phyloP scores from a whole-genome alignment of 2,888 invertebrate genomes.

The Oscheius sp. region DNA sequence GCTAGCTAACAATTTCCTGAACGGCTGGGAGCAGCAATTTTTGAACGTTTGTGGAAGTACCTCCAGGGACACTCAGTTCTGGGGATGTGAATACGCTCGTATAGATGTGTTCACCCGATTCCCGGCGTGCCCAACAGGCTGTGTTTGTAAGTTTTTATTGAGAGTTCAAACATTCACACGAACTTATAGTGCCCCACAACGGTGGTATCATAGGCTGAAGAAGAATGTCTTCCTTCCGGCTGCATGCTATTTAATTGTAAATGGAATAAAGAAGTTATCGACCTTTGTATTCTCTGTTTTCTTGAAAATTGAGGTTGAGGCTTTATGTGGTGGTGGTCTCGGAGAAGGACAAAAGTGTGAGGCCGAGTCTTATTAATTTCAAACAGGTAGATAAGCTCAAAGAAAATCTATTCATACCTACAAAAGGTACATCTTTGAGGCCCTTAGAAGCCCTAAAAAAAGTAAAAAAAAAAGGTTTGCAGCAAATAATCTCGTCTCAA shows the following conservation, averaged over 20 bases:
- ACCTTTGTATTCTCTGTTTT: too few species aligned
- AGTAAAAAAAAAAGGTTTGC: too few species aligned
- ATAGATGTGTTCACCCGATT: conserved; percentile 60
- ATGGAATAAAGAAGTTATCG: conserved; percentile 12
- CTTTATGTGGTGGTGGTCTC: too few species aligned
- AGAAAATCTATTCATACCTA: too few species aligned
- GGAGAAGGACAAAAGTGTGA: too few species aligned
- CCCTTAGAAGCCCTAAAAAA: too few species aligned
- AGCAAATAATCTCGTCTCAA: too few species aligned
- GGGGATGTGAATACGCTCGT: conserved; percentile 64
- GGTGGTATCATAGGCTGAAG: conserved; percentile 55
- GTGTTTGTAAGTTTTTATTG: conserved; percentile 53
- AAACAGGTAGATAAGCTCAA: too few species aligned
- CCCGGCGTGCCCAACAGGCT: conserved; percentile 57
- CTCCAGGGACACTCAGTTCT: conserved; percentile 55
- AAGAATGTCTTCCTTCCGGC: conserved; percentile 15
- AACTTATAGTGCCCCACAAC: conserved; percentile 47
- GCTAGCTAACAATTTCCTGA: conserved; percentile 50
- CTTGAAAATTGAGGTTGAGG: too few species aligned
- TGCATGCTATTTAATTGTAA: conserved; percentile 7
- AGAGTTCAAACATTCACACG: background rate
- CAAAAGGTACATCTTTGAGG: too few species aligned
- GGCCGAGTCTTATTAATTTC: too few species aligned
- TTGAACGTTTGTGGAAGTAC: conserved; percentile 47
- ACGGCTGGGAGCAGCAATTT: conserved; percentile 54